phyloP scores from a whole-genome alignment of 2,888 invertebrate genomes.

The Platycnemis pennipes region DNA sequence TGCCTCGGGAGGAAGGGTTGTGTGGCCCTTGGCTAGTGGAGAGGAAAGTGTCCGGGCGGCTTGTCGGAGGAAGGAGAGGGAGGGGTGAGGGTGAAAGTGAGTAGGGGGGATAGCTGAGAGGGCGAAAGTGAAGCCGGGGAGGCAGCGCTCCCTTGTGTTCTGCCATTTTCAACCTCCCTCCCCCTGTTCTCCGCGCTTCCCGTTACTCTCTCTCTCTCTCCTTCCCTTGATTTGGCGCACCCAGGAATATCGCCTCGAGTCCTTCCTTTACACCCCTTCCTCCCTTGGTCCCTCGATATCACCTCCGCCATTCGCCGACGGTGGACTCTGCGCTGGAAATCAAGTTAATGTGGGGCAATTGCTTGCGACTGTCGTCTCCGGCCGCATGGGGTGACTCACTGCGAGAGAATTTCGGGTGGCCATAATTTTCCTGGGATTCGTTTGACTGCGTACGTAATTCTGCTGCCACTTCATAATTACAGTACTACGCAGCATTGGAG shows the following conservation, averaged over 20 bases:
- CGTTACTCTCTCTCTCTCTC: not conserved
- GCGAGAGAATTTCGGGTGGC: not conserved
- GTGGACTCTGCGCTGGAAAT: not conserved
- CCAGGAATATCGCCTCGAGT: not conserved
- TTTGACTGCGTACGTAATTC: not conserved
- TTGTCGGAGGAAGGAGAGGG: not conserved
- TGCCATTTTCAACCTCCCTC: not conserved
- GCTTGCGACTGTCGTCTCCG: not conserved
- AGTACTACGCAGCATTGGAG: not conserved
- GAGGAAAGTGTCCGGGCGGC: too few relatives aligned
- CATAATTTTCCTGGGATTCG: not conserved
- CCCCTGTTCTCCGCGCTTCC: not conserved
- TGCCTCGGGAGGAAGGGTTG: not conserved
- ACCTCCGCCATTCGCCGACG: not conserved
- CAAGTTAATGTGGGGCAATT: not conserved
- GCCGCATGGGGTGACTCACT: not conserved
- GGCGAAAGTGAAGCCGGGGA: too few relatives aligned
- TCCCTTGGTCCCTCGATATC: not conserved
- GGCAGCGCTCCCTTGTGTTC: too few relatives aligned
- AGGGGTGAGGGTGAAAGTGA: not conserved
- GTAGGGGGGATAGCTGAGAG: not conserved
- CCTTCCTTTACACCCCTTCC: not conserved
- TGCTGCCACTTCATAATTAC: not conserved
- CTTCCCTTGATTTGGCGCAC: not conserved
- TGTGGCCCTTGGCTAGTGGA: too few relatives aligned